Evolutionary conservation across 1,140 invertebrate species (phyloP).

Genomic region (Procambarus clarkii): DNA sequence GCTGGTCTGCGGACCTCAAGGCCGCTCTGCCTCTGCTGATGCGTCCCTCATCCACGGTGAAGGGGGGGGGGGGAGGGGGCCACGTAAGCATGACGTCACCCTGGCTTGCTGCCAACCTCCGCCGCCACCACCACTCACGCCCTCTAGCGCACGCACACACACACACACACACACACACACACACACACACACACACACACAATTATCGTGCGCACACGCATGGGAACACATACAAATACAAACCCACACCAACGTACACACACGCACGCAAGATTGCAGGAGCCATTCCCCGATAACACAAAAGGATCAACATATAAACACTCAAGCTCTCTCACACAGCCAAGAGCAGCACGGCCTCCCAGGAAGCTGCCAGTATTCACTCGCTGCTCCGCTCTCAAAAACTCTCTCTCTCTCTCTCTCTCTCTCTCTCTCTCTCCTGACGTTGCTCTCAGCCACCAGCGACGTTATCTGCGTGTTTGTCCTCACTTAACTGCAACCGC

Average conservation of each 20-base stretch:
- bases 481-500: too few relatives aligned
- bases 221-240: too few relatives aligned
- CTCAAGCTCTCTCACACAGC: too few relatives aligned
- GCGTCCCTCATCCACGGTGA: conserved; percentile 48
- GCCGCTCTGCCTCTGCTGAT: conserved; percentile 22
- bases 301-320: too few relatives aligned
- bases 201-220: background rate
- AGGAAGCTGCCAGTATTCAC: conserved; percentile 25
- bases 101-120: background rate
- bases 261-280: too few relatives aligned
- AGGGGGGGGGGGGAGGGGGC: background rate
- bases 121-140: background rate
- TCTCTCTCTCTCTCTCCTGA: too few relatives aligned
- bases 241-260: too few relatives aligned
- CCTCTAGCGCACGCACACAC: background rate
- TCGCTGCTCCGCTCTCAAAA: background rate
- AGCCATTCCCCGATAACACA: too few relatives aligned
- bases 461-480: too few relatives aligned
- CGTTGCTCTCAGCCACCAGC: too few relatives aligned
- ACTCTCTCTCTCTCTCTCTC: too few relatives aligned
- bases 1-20: conserved; percentile 29
- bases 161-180: conserved; percentile 44
- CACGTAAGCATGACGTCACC: background rate
- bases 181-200: conserved; percentile 50
- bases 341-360: background rate